Evolutionary conservation across 2,113 vertebrate genomes (phyloP).

Genomic region (Fulica atra): DNA sequence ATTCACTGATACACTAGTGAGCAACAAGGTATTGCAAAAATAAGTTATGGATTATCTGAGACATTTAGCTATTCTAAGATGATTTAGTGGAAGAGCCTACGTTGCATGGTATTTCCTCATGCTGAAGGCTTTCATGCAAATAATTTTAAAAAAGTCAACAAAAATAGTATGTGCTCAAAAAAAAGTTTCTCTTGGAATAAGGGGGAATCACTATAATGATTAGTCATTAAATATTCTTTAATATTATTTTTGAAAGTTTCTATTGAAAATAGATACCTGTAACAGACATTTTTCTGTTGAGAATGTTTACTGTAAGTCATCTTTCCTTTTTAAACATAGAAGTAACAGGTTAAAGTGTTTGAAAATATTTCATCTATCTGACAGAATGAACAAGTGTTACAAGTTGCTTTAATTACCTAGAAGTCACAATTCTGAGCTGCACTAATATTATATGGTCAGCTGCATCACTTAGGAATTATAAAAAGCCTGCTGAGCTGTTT

Average conservation of each 20-base stretch:
- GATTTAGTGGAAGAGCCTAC: neutral
- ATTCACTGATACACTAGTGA: neutral
- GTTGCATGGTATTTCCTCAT: neutral
- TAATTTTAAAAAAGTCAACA: neutral
- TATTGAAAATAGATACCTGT: neutral
- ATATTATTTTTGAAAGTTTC: neutral
- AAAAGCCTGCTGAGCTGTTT: neutral
- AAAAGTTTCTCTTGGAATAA: neutral
- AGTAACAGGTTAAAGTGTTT: neutral
- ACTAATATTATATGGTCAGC: neutral
- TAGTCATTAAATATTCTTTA: neutral
- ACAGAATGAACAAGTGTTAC: neutral
- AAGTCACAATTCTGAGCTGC: neutral
- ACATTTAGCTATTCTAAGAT: neutral
- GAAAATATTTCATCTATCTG: neutral
- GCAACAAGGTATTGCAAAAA: neutral
- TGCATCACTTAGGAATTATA: conserved; percentile 22
- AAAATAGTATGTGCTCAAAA: neutral
- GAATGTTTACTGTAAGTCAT: neutral
- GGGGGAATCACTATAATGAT: neutral
- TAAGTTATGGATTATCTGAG: neutral
- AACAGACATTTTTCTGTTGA: neutral
- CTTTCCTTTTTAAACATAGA: neutral
- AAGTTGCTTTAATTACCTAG: neutral
- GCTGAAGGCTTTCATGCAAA: neutral